These are phyloP conservation scores for Aricia agestis DNA, from an alignment of 1,140 invertebrate genomes.

Conservation along the genomic window DNA sequence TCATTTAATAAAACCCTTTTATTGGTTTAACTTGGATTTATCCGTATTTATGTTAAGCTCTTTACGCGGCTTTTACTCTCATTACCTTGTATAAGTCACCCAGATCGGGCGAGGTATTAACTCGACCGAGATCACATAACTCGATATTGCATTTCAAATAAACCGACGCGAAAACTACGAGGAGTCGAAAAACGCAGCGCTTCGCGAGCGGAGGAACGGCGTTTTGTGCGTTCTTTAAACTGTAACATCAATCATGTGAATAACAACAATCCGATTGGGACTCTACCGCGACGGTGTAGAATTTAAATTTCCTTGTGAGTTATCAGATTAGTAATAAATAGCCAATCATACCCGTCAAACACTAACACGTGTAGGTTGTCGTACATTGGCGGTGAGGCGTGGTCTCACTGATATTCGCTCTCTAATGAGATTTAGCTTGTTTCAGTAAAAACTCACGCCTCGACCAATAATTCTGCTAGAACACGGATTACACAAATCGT, in stretches of 20 bases:
- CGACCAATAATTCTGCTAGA: constrained; percentile 31
- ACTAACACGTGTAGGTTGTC: constrained; percentile 29
- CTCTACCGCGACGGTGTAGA: constrained; percentile 31
- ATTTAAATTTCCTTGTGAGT: constrained; percentile 31
- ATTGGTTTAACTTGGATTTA: constrained; percentile 72
- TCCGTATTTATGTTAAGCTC: constrained; percentile 52
- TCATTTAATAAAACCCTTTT: constrained; percentile 73
- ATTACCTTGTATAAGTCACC: constrained; percentile 26
- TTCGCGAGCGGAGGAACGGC: constrained; percentile 13
- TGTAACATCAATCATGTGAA: constrained; percentile 21
- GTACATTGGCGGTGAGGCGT: constrained; percentile 44
- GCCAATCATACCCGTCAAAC: constrained; percentile 26
- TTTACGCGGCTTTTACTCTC: constrained; percentile 36
- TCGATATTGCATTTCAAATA: constrained; percentile 5
- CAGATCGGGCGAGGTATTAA: constrained; percentile 4
- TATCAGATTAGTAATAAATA: constrained; percentile 23
- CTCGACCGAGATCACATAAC: constrained; percentile 8
- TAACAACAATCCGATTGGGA: constrained; percentile 17
- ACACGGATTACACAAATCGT: constrained; percentile 51
- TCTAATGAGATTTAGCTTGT: constrained; percentile 37
- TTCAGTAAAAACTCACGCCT: constrained; percentile 44
- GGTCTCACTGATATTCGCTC: constrained; percentile 31
- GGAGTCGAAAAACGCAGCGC: background rate
- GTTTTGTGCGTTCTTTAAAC: constrained; percentile 34
- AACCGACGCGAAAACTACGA: background rate